Evolutionary conservation across 2,113 vertebrate genomes (phyloP), one percentile per base, ranked within the genome.

Genomic region (Dolichallabes microphthalmus): DNA sequence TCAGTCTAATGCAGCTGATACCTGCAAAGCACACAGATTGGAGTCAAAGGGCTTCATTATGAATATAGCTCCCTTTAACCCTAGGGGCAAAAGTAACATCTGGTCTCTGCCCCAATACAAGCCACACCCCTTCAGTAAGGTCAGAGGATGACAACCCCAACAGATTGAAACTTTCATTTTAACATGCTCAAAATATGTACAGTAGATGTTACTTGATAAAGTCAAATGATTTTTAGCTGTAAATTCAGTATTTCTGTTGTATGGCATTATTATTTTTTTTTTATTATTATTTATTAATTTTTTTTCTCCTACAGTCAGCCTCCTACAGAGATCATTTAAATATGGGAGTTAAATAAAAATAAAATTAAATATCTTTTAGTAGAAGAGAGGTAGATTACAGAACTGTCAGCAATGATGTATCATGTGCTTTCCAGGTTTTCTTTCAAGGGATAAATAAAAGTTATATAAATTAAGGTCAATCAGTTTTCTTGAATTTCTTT

Each of bases 1-100:
- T 82, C 84, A 78, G 30, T 85, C 60, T 55, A 8, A 82, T 35
- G 73, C 83, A 89, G 83, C 85, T 82, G 77, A 83, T 83, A 89
- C 85, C 83, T 88, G 85, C 83, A 86, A 83, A 87, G 73, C 64
- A 64, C 73, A 71, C 82, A 77, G 45, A 58, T 27, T 82, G 82
- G 61, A 85, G 86, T 76, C 87, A 87, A 82, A 89, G 80, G 73
- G 75, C 81, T 25, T 32, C 53, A 71, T 80, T 85, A 58, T 83
- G 64, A 77, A 85, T 81, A 85, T 74, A 82, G 63, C 57, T 75
- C 45, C 64, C 60, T 55, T 55, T 82, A 80, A 61, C 83, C 85
- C 82, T 73, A 27, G 74, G 82, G 84, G 73, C 74, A 82, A 45
- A n/a, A 39, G 35, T 55, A 77, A 68, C 87, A 90, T 86, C 82